Conservation (phyloP, 2,888 invertebrate genomes). For the Notodonta ziczac region DNA sequence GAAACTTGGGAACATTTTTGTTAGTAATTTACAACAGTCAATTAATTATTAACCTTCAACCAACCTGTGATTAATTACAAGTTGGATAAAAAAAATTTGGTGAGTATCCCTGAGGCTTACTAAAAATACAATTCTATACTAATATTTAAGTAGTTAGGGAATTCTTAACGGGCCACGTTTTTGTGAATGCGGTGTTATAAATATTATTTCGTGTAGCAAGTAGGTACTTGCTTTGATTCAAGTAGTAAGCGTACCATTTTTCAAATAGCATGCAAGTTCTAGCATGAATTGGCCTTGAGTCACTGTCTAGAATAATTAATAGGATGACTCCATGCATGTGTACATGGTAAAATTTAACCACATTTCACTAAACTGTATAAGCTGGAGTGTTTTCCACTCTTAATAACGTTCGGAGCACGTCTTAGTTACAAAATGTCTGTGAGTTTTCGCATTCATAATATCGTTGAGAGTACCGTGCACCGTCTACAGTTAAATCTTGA, state of each 20-base stretch:
- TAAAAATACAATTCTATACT: too few species aligned
- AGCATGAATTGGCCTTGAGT: too few species aligned
- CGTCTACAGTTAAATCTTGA: conserved; percentile 61
- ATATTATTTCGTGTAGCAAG: too few species aligned
- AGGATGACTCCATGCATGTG: too few species aligned
- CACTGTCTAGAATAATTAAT: too few species aligned
- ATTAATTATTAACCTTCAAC: not conserved
- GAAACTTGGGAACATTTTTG: not conserved
- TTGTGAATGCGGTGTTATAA: too few species aligned
- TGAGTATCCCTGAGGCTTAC: too few species aligned
- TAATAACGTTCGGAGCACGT: conserved; percentile 27
- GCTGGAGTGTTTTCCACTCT: conserved; percentile 1
- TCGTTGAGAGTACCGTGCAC: conserved; percentile 46
- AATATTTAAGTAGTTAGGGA: too few species aligned
- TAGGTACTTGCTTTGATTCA: too few species aligned
- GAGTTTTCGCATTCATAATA: conserved; percentile 69
- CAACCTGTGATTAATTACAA: conserved; percentile 1
- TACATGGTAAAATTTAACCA: not conserved
- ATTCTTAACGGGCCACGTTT: too few species aligned
- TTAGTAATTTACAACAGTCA: not conserved
- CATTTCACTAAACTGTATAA: not conserved
- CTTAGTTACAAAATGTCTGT: conserved; percentile 48
- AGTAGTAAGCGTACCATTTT: too few species aligned
- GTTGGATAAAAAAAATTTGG: not conserved
- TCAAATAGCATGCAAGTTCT: too few species aligned